Percentiles rank a stretch among this genome's conserved stretches.
Conservation (phyloP, 2,888 invertebrate species). For the Lasioglossum oenotherae region DNA sequence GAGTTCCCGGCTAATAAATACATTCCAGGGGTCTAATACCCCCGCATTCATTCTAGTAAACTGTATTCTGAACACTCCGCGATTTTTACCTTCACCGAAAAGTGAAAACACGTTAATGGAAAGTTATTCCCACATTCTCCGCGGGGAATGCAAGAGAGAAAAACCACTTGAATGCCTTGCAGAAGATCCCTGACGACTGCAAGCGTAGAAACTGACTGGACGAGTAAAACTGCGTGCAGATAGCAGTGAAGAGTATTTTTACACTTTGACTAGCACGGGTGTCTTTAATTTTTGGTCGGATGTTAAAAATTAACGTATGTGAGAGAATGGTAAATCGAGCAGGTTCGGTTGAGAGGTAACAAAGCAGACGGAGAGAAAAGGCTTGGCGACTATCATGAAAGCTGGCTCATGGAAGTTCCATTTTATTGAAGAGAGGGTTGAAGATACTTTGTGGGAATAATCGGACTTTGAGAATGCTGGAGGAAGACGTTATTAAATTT, state of each 20-base stretch:
- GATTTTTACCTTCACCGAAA: not conserved
- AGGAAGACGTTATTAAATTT: not conserved
- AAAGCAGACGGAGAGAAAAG: conserved; percentile 1
- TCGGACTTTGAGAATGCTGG: not conserved
- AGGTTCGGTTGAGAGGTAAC: not conserved
- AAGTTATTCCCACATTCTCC: not conserved
- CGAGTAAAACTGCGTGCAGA: not conserved
- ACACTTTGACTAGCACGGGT: not conserved
- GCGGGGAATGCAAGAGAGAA: not conserved
- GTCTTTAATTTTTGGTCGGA: conserved; percentile 1
- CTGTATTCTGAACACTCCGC: not conserved
- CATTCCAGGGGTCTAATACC: not conserved
- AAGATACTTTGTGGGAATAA: not conserved
- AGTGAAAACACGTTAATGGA: conserved; percentile 5
- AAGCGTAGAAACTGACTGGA: not conserved
- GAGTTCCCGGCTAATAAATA: not conserved
- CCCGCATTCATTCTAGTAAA: not conserved
- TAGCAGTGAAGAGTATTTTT: not conserved
- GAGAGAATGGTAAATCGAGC: not conserved
- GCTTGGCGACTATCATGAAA: not conserved
- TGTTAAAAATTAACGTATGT: not conserved
- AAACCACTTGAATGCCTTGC: not conserved
- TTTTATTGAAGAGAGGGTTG: not conserved
- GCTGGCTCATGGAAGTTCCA: not conserved
- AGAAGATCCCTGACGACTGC: not conserved